A percentile compares a stretch with the other conserved stretches of the same genome.
Evolutionary conservation across 2,113 vertebrate species (phyloP).

Genomic region (Dipodomys spectabilis): DNA sequence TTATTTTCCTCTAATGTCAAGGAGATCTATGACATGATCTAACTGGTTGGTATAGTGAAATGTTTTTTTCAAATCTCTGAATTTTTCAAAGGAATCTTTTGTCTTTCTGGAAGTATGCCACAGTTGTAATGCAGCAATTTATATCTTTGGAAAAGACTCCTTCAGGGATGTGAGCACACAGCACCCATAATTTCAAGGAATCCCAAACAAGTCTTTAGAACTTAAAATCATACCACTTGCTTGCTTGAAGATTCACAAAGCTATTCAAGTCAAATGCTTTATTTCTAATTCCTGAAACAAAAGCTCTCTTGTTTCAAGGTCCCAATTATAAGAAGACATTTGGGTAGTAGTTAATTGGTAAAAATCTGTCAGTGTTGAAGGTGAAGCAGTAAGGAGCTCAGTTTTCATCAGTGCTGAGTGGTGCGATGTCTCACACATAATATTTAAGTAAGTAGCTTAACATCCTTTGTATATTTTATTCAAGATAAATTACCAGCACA

Average conservation of each 20-base stretch:
- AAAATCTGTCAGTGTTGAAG: constrained; percentile 79
- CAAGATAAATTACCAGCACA: constrained; percentile 62
- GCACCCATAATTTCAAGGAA: constrained; percentile 25
- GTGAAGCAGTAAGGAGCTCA: constrained; percentile 53
- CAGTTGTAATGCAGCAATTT: constrained; percentile 22
- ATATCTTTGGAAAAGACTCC: neutral
- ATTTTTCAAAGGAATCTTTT: constrained; percentile 70
- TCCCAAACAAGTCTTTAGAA: neutral
- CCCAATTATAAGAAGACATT: constrained; percentile 73
- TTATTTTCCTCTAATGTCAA: constrained; percentile 51
- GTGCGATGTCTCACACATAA: constrained; percentile 74
- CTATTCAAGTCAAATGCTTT: neutral
- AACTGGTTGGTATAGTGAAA: constrained; percentile 48
- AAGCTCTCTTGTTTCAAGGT: constrained; percentile 61
- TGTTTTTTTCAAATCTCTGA: constrained; percentile 60
- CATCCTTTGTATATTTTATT: constrained; percentile 56
- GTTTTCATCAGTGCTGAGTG: constrained; percentile 47
- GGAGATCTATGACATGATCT: neutral
- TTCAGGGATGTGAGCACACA: neutral
- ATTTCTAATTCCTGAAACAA: constrained; percentile 66
- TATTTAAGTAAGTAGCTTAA: constrained; percentile 77
- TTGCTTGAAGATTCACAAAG: constrained; percentile 17
- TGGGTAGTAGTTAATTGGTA: constrained; percentile 75
- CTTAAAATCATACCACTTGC: neutral
- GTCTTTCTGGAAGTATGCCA: constrained; percentile 59